Evolutionary conservation across 1,140 invertebrate species (phyloP), one percentile per base, ranked within the genome.

Genomic region (Limonius californicus): DNA sequence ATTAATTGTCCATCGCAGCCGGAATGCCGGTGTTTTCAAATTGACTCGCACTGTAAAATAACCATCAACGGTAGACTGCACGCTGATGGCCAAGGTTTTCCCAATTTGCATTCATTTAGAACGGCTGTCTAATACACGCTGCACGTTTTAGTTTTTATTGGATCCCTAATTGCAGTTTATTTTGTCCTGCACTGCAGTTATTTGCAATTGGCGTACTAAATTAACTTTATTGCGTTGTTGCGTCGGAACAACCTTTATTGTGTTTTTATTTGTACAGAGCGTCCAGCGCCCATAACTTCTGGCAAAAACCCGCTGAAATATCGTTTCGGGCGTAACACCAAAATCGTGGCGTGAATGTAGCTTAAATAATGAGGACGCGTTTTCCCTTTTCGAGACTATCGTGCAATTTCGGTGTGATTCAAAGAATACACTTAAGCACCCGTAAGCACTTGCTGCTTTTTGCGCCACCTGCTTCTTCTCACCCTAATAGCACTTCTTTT

Each of bases 381-480:
- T 50, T 50, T 18, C 2, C 45, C n/a, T 39, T 39, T 39, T 39
- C n/a, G 11, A 39, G 23, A 39, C 35, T 50, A 50, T 50, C 20
- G 7, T 19, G 20, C 16, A 50, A 19, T 50, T 50, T 50, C 2
- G 45, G 15, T 50, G 45, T 50, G 20, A 21, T 50, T 50, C 16
- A 50, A 50, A 50, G 45, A 21, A 21, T 18, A 21, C 12, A 50
- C 16, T 50, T 50, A 50, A 50, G 45, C n/a, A 50, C 8, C 45
- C 45, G 20, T 50, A 50, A 50, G 45, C 45, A 50, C 45, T 50
- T 50, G 3, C 15, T 50, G 45, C 45, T 30, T 47, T 21, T 19
- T 50, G 18, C 42, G 21, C 39, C 57, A 59, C 57, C 57, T 59
- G 57, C 57, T 59, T 27, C 20, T 45, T 27, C 57, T 30, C 45